Percentiles rank a stretch among this genome's conserved stretches.
Evolutionary conservation across 1,140 invertebrate genomes (phyloP).

Genomic region (Brachionus koreanus): DNA sequence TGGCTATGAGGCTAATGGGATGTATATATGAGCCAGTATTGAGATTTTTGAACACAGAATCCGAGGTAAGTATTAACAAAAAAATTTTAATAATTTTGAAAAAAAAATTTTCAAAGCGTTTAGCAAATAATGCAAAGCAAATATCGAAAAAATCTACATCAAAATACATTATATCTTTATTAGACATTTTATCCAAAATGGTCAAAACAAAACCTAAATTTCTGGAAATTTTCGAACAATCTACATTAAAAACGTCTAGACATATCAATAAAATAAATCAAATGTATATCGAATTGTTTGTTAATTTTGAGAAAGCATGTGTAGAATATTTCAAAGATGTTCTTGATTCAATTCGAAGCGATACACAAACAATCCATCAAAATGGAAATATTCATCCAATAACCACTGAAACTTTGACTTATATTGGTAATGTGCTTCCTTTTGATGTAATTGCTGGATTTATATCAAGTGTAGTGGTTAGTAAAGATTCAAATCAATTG

Average conservation of each 20-base stretch:
- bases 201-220: conserved; percentile 11
- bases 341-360: neutral
- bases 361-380: neutral
- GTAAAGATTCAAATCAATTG: conserved; percentile 27
- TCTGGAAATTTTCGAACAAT: conserved; percentile 21
- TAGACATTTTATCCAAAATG: conserved; percentile 6
- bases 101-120: neutral
- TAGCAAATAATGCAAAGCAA: conserved; percentile 11
- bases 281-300: conserved; percentile 9
- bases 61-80: neutral
- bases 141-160: neutral
- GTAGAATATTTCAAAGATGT: neutral
- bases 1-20: neutral
- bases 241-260: neutral
- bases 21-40: conserved; percentile 34
- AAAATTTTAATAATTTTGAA: neutral
- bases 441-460: conserved; percentile 44
- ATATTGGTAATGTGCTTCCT: conserved; percentile 21
- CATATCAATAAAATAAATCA: conserved; percentile 15
- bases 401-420: conserved; percentile 16
- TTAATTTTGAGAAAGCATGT: conserved; percentile 38
- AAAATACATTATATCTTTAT: conserved; percentile 3
- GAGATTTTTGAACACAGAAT: neutral
- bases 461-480: conserved; percentile 37
- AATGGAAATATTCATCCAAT: conserved; percentile 43